Evolutionary conservation across 1,140 invertebrate genomes (phyloP), one percentile per base, ranked within the genome.

Genomic region (Drosophila takahashii): DNA sequence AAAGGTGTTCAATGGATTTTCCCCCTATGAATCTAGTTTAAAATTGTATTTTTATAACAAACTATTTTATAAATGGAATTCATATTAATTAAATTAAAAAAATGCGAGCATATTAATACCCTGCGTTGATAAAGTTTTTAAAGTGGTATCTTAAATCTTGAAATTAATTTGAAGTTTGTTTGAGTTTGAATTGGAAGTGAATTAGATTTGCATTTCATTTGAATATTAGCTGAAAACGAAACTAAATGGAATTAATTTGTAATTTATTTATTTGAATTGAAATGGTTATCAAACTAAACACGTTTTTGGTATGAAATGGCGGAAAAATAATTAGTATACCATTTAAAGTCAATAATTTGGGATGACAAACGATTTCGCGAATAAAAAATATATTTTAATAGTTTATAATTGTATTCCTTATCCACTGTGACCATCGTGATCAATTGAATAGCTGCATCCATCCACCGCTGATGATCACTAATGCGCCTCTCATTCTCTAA

Each of bases 401-500:
- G 8, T 29, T 3, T 10, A 32, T 9, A 29, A 3, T 34, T 16
- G 18, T 16, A 9, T 16, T 34, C 4, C 42, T 15, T 7, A 37
- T 37, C 22, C 6, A 36, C 32, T 5, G 9, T 4, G 16, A 34
- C 8, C 37, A 10, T 11, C n/a, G 7, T 50, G 8, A 64, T 29
- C 15, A 8, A 0, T 18, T 11, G 36, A 41, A 34, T 9, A 22
- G 15, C n/a, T 41, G 34, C 18, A 66, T 11, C 18, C 2, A 18
- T 4, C 9, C 7, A 18, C 16, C 22, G 37, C 15, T n/a, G 36
- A 29, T 44, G 22, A 32, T 11, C 45, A 11, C 18, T 26, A 34
- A 26, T 53, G 32, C 39, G 22, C 32, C 22, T 34, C 2, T 9
- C 27, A 47, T 45, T 27, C 65, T 48, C 42, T 83, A 79, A 77